Percentiles rank a stretch among this genome's conserved stretches.
These are phyloP conservation scores for Trididemnum clinides DNA, from an alignment of 23 tunicate species.

Conservation along the genomic window DNA sequence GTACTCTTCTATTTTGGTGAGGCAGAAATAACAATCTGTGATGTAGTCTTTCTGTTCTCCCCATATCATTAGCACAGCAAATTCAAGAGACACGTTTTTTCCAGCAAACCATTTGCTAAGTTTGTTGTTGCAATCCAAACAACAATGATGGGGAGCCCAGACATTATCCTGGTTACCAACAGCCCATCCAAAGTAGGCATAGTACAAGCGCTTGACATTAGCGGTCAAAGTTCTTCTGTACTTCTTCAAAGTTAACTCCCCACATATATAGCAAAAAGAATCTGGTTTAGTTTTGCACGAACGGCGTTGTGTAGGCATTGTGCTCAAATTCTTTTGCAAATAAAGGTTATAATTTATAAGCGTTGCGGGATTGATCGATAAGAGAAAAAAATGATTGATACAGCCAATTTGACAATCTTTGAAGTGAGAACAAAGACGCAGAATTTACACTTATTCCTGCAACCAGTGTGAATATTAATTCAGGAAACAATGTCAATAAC, in stretches of 20 bases:
- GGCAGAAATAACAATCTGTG: conserved; percentile 35
- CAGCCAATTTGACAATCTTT: too few species aligned
- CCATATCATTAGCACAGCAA: conserved; percentile 35
- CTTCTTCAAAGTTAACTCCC: neutral
- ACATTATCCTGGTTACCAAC: conserved; percentile 22
- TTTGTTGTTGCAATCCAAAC: neutral
- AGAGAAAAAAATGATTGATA: too few species aligned
- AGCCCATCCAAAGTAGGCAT: conserved; percentile 24
- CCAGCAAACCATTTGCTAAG: conserved; percentile 35
- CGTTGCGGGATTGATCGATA: too few species aligned
- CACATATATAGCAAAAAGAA: conserved; percentile 27
- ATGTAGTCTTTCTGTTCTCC: conserved; percentile 15
- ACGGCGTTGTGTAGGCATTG: too few species aligned
- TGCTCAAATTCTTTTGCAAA: too few species aligned
- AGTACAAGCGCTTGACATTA: neutral
- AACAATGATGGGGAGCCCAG: conserved; percentile 30
- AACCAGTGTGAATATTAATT: too few species aligned
- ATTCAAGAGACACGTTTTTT: neutral
- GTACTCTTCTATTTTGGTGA: conserved; percentile 9
- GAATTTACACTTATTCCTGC: too few species aligned
- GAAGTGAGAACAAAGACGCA: too few species aligned
- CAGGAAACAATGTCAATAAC: too few species aligned
- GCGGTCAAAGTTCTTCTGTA: neutral
- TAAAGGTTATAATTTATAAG: too few species aligned
- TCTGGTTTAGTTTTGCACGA: neutral